Percentiles rank a stretch among this genome's conserved stretches.
Conservation (phyloP, 2,113 vertebrate genomes). For the Conger conger region DNA sequence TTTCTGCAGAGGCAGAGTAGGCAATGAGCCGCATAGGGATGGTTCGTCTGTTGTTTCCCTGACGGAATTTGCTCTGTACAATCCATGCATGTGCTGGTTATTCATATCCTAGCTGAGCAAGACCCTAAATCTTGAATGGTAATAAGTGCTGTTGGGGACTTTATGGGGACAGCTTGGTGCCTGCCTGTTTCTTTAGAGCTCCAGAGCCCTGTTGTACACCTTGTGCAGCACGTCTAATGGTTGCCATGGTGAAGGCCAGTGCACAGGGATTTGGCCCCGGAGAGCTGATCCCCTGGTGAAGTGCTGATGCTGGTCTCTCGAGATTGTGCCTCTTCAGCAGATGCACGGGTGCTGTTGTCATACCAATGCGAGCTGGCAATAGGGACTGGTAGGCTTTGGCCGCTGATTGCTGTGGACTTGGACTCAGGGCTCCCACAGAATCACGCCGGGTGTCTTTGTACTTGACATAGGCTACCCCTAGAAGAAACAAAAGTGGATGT, state of each 20-base stretch:
- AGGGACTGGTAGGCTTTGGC: neutral
- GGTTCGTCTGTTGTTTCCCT: too few relatives aligned
- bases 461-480: neutral
- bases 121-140: neutral
- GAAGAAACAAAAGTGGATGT: neutral
- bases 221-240: neutral
- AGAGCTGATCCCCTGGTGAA: neutral
- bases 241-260: neutral
- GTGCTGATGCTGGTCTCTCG: neutral
- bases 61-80: too few relatives aligned
- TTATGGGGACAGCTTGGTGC: neutral
- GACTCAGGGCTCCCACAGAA: neutral
- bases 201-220: neutral
- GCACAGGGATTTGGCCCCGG: neutral
- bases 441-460: neutral
- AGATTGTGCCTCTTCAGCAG: conserved; percentile 3
- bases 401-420: neutral
- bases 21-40: too few relatives aligned
- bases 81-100: neutral
- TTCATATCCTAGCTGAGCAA: neutral
- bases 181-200: neutral
- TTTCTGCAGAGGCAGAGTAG: too few relatives aligned
- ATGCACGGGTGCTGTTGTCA: neutral
- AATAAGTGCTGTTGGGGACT: neutral
- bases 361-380: neutral